Evolutionary conservation across 2,113 vertebrate species (phyloP).

Genomic region (Noctilio leporinus): DNA sequence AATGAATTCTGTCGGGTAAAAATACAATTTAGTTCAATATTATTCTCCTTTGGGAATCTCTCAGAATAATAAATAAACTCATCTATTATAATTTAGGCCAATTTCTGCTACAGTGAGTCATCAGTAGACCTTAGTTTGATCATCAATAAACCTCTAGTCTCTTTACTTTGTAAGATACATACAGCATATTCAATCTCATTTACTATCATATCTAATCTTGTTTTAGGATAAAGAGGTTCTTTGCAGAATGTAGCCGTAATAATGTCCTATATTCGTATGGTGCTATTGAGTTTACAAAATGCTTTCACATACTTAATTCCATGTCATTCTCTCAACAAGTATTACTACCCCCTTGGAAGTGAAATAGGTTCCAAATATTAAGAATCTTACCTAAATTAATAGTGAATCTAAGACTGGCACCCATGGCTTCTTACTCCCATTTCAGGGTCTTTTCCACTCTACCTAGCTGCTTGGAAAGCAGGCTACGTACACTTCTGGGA

Average conservation of each 20-base stretch:
- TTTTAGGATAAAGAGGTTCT: slow-evolving; percentile 1
- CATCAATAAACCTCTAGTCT: slow-evolving; percentile 53
- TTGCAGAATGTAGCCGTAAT: not conserved
- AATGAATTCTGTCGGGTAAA: slow-evolving; percentile 31
- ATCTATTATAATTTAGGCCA: slow-evolving; percentile 47
- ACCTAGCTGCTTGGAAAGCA: not conserved
- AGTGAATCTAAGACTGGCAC: not conserved
- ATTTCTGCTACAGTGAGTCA: slow-evolving; percentile 53
- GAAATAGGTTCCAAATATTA: not conserved
- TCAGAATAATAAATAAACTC: slow-evolving; percentile 48
- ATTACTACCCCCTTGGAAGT: not conserved
- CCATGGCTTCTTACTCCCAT: not conserved
- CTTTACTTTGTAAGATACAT: slow-evolving; percentile 27
- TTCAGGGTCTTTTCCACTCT: not conserved
- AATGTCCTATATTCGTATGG: not conserved
- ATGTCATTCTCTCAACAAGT: not conserved
- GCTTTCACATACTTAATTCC: not conserved
- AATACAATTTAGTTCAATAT: slow-evolving; percentile 42
- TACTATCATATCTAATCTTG: slow-evolving; percentile 4
- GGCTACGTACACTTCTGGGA: not conserved
- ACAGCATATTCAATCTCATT: slow-evolving; percentile 29
- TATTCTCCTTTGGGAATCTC: not conserved
- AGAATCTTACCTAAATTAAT: not conserved
- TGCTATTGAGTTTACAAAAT: not conserved
- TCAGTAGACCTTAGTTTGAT: slow-evolving; percentile 47